Conservation (phyloP, 64 coral and sea anemone species). For the Cladopsammia gracilis region DNA sequence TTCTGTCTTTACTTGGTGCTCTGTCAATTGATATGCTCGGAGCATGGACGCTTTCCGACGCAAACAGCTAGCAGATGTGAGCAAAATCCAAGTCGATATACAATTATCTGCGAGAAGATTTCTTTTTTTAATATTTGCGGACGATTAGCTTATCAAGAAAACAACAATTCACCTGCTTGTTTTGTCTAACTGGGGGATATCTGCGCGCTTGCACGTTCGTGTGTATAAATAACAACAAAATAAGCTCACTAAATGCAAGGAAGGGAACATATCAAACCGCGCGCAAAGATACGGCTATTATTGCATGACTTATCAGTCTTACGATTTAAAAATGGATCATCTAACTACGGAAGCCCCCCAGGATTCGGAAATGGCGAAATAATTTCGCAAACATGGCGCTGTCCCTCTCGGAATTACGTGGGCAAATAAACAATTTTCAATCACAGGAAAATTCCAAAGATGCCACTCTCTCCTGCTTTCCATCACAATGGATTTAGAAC, state of each 20-base stretch:
- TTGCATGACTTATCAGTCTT: neutral
- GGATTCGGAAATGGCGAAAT: constrained; percentile 21
- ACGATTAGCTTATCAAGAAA: constrained; percentile 33
- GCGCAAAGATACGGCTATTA: neutral
- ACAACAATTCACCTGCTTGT: neutral
- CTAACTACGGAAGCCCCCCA: constrained; percentile 30
- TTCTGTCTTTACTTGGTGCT: neutral
- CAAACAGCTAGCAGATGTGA: neutral
- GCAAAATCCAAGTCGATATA: neutral
- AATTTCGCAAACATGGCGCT: constrained; percentile 6
- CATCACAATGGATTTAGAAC: constrained; percentile 36
- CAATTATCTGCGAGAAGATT: neutral
- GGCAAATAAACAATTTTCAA: constrained; percentile 32
- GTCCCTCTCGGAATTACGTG: neutral
- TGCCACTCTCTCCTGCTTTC: constrained; percentile 22
- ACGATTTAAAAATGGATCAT: neutral
- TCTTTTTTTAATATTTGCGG: neutral
- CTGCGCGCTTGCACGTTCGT: neutral
- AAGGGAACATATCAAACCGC: neutral
- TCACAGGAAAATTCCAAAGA: constrained; percentile 29
- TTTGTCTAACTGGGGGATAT: neutral
- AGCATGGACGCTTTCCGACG: neutral
- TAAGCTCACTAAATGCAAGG: neutral
- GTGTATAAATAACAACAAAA: neutral
- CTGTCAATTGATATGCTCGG: neutral